Conservation (phyloP, 1,140 invertebrate genomes). For the Heliconius himera region DNA sequence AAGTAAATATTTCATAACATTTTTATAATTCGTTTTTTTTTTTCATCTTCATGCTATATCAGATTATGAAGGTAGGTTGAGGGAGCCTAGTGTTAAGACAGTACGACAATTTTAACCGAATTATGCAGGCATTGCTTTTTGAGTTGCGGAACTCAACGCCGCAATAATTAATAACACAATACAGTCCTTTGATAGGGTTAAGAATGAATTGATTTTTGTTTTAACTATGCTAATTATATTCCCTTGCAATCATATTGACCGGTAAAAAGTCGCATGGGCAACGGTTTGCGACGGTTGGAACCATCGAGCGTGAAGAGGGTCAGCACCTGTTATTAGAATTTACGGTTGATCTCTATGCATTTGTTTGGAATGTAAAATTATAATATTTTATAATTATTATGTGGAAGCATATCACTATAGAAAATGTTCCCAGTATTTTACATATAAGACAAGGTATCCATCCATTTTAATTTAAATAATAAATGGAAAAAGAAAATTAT, state of each 20-base stretch:
- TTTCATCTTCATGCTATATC: too few relatives aligned
- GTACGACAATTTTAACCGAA: too few relatives aligned
- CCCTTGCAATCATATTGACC: constrained; percentile 35
- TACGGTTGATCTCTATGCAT: constrained; percentile 20
- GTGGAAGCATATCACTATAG: neutral
- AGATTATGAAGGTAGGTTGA: too few relatives aligned
- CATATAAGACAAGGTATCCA: too few relatives aligned
- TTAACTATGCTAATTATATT: constrained; percentile 27
- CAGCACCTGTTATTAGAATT: constrained; percentile 61
- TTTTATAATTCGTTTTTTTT: too few relatives aligned
- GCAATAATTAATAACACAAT: neutral
- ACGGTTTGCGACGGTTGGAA: constrained; percentile 67
- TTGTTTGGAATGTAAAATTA: neutral
- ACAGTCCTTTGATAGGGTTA: neutral
- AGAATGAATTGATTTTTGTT: neutral
- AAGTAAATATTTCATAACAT: too few relatives aligned
- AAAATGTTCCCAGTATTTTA: too few relatives aligned
- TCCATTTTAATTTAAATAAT: too few relatives aligned
- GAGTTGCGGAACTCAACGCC: too few relatives aligned
- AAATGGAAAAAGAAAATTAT: too few relatives aligned
- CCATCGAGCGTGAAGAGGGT: constrained; percentile 62
- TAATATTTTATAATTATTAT: neutral
- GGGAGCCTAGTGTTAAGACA: too few relatives aligned
- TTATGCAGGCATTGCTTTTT: too few relatives aligned
- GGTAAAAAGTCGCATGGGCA: constrained; percentile 52